These are phyloP conservation scores for Pteropus rufus DNA, from an alignment of 2,797 vertebrate genomes.

Conservation along the genomic window DNA sequence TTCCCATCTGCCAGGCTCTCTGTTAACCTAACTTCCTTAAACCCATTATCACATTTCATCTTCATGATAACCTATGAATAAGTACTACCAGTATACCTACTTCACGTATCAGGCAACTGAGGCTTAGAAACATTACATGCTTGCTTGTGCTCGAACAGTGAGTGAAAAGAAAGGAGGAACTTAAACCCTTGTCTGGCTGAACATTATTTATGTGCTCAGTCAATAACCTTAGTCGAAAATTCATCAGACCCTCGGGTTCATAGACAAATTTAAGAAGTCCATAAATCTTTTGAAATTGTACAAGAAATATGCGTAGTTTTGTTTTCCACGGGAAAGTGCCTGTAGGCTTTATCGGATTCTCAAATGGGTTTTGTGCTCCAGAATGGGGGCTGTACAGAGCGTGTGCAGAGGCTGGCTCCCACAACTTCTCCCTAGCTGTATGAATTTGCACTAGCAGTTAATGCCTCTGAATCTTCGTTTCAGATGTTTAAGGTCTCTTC, in stretches of 20 bases:
- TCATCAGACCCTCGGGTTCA: neutral
- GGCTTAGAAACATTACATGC: neutral
- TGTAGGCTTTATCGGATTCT: neutral
- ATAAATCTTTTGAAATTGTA: slow-evolving; percentile 20
- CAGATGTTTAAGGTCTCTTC: neutral
- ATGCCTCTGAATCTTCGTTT: neutral
- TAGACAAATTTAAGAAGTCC: neutral
- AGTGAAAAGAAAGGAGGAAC: neutral
- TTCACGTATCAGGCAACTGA: neutral
- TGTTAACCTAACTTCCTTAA: neutral
- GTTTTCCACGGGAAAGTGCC: neutral
- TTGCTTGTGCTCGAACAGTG: neutral
- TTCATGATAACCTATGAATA: neutral
- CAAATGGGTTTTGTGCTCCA: neutral
- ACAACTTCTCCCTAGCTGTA: neutral
- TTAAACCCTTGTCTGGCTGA: neutral
- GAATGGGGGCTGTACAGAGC: neutral
- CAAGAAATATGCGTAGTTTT: neutral
- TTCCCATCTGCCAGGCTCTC: neutral
- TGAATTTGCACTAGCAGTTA: neutral
- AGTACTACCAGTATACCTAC: neutral
- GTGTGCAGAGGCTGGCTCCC: neutral
- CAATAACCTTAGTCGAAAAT: neutral
- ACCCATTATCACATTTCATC: neutral
- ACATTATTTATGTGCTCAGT: neutral